Conservation (phyloP, 2,888 invertebrate genomes). For the Brassicogethes aeneus region DNA sequence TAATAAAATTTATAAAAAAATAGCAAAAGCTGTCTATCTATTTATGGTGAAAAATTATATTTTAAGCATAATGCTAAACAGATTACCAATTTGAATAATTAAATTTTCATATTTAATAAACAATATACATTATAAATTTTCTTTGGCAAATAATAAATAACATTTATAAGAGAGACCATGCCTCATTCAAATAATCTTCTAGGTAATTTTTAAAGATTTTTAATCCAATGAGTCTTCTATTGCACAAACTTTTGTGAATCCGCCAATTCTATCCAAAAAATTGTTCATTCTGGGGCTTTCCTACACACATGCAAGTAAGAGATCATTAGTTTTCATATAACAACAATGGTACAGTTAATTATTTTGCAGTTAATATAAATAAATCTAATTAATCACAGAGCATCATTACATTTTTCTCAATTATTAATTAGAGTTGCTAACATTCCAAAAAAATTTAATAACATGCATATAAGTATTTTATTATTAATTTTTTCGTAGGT, state of each 20-base stretch:
- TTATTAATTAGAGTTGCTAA: too few species aligned
- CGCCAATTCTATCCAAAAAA: slow-evolving; percentile 8
- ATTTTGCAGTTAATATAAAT: too few species aligned
- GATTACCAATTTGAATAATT: slow-evolving; percentile 12
- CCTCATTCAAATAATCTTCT: slow-evolving; percentile 2
- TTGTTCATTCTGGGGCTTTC: slow-evolving; percentile 21
- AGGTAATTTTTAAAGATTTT: slow-evolving; percentile 6
- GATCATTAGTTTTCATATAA: slow-evolving; percentile 24
- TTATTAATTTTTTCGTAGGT: too few species aligned
- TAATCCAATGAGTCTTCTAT: slow-evolving; percentile 16
- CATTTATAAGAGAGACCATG: neutral
- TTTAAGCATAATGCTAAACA: slow-evolving; percentile 16
- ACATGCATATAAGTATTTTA: too few species aligned
- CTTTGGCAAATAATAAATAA: slow-evolving; percentile 17
- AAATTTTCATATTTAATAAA: slow-evolving; percentile 8
- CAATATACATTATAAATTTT: slow-evolving; percentile 11
- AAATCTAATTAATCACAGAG: too few species aligned
- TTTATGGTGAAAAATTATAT: slow-evolving; percentile 13
- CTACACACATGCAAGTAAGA: slow-evolving; percentile 26
- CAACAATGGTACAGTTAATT: too few species aligned
- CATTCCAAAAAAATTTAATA: too few species aligned
- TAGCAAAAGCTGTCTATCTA: slow-evolving; percentile 15
- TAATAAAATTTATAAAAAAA: slow-evolving; percentile 23
- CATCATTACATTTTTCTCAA: too few species aligned
- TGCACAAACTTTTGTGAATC: slow-evolving; percentile 13